These are phyloP conservation scores for Colletes collaris DNA, from an alignment of 2,888 invertebrate species.

Conservation along the genomic window DNA sequence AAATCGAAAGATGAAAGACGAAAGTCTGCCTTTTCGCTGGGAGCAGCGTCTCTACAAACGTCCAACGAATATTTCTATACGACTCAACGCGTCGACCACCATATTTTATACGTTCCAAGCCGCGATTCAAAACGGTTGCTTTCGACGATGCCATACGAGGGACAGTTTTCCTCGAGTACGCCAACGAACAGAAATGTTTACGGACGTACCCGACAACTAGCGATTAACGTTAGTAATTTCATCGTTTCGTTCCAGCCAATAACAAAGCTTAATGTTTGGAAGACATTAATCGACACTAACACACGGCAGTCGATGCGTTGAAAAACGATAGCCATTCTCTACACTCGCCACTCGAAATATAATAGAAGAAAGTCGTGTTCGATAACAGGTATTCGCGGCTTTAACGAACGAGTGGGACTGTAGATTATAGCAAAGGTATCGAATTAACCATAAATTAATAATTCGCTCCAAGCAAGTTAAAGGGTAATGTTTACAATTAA, in stretches of 20 bases:
- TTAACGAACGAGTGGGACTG: constrained; percentile 77
- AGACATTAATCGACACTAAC: not conserved
- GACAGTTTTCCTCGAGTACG: no score
- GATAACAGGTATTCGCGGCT: not conserved
- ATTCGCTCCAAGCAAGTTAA: constrained; percentile 32
- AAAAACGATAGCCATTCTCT: constrained; percentile 57
- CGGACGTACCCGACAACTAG: no score
- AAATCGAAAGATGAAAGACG: not conserved
- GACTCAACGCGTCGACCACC: constrained; percentile 17
- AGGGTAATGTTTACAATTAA: constrained; percentile 27
- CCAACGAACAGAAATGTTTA: no score
- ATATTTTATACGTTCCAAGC: no score
- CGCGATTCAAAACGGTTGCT: no score
- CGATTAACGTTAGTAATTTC: no score
- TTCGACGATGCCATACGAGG: no score
- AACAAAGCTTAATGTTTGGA: no score
- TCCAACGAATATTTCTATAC: not conserved
- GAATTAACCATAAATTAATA: constrained; percentile 17
- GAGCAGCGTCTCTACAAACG: not conserved
- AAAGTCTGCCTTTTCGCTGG: not conserved
- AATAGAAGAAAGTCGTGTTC: not conserved
- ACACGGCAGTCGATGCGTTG: constrained; percentile 11
- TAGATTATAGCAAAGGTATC: constrained; percentile 74
- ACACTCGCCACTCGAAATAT: constrained; percentile 59
- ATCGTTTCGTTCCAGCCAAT: no score